Base-by-base conservation (phyloP, 2,888 invertebrate species). In the Sphecodes monilicornis region DNA sequence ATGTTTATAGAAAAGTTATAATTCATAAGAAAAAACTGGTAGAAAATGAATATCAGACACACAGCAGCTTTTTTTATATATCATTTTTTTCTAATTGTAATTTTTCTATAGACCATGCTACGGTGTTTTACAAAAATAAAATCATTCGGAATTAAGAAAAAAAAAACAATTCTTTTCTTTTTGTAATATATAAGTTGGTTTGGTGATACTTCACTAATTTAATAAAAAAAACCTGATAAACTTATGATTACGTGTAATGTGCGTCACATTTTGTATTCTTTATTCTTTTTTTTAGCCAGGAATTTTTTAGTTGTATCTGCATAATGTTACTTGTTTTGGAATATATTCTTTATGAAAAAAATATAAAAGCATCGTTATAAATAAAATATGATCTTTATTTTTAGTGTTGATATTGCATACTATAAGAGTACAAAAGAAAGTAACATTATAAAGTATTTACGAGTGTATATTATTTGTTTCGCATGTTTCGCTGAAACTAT, bases 1-100 rank as follows among this genome's bases (percentile, higher is more conserved):
- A 76, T 85, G 83, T 91, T 90, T 86, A 91, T 90, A 76, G 85
- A 90, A 90, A 88, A 91, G 82, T 90, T 91, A 90, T 90, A 85
- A 88, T 86, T 84, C 71, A 85, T 60, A 43, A 83, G 11, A 66
- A 83, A 84, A 80, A 88, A 85, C 87, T 83, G 54, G 78, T 80
- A 84, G 76, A 32, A 82, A 72, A 85, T 81, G 57, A 78, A 81
- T 78, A 76, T 71, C 43, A 76, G 72, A 74, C 78, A 78, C 22
- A 60, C 78, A 41, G 80, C 26, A 72, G 32, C 74, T 80, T 82
- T 84, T 78, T 84, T 80, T 82, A 84, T 79, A 79, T 73, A 69
- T 80, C 68, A 76, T 77, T 79, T 76, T 75, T 86, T 72, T 84
- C 57, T 72, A 66, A 90, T 87, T 86, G 83, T 87, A 85, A 91